Percentiles rank a stretch among this genome's conserved stretches.
These are phyloP conservation scores for Caenorhabditis macrosperma DNA, from an alignment of 2,888 invertebrate genomes.

Conservation along the genomic window DNA sequence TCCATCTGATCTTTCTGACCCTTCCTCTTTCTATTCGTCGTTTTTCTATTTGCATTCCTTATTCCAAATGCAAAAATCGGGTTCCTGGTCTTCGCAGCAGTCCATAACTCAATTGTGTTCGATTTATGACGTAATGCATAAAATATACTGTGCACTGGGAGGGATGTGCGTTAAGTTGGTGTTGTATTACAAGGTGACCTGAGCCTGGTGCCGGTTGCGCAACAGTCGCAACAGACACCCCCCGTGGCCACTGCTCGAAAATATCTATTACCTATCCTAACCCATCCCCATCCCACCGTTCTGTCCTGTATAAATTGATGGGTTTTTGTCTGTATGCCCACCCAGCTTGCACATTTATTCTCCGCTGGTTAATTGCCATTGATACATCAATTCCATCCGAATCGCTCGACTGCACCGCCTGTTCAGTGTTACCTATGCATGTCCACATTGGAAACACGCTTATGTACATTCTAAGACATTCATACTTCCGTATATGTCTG, in stretches of 20 bases:
- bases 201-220: slow-evolving; percentile 28
- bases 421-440: not conserved
- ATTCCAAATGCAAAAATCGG: not conserved
- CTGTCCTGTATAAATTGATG: slow-evolving; percentile 47
- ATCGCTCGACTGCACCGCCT: not conserved
- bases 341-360: slow-evolving; percentile 30
- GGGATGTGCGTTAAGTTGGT: not conserved
- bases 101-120: not conserved
- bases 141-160: not conserved
- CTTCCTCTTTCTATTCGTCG: not conserved
- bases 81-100: not conserved
- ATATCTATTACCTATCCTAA: not conserved
- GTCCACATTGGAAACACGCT: slow-evolving; percentile 10
- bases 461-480: no score
- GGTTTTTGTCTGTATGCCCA: slow-evolving; percentile 43
- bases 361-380: slow-evolving; percentile 47
- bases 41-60: slow-evolving; percentile 16
- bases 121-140: not conserved
- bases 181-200: not conserved
- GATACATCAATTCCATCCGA: slow-evolving; percentile 34
- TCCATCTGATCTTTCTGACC: no score
- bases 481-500: slow-evolving; percentile 15
- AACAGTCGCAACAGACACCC: slow-evolving; percentile 26
- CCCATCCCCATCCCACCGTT: not conserved
- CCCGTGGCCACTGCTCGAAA: not conserved